These are phyloP conservation scores for Pangasius mekongensis DNA, from an alignment of 2,797 vertebrate genomes.

Conservation along the genomic window DNA sequence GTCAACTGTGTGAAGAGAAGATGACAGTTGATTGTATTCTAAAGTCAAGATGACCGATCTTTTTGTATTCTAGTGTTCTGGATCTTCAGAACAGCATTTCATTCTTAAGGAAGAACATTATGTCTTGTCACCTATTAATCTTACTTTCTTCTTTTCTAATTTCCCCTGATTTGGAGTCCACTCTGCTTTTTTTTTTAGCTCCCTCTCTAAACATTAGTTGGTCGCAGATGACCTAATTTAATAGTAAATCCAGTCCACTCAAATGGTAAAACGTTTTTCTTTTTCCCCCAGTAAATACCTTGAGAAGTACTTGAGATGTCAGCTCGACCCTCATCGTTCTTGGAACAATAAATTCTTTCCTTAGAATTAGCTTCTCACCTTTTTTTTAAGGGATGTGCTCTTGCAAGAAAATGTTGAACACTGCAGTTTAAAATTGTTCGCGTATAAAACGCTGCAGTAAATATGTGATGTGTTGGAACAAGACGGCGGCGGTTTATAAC, in stretches of 20 bases:
- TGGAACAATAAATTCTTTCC: background rate
- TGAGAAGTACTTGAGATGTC: background rate
- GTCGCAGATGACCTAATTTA: slow-evolving; percentile 31
- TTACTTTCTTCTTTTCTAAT: background rate
- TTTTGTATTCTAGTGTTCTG: background rate
- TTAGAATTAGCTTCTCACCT: background rate
- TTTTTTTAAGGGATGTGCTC: background rate
- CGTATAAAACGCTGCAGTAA: slow-evolving; percentile 4
- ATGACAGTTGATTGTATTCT: background rate
- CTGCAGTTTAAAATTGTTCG: background rate
- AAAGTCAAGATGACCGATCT: background rate
- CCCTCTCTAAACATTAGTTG: background rate
- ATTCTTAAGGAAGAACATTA: background rate
- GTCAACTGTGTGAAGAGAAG: background rate
- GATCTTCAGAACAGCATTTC: background rate
- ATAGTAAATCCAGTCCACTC: slow-evolving; percentile 27
- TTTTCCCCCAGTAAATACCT: background rate
- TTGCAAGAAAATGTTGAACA: slow-evolving; percentile 31
- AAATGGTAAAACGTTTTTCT: background rate
- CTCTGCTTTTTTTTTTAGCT: background rate
- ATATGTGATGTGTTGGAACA: slow-evolving; percentile 28
- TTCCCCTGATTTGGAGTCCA: background rate
- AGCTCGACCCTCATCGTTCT: slow-evolving; percentile 30
- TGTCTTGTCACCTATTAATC: background rate
- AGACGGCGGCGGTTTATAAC: slow-evolving; percentile 5